These are phyloP conservation scores for Bolinopsis microptera DNA, from an alignment of 37 sponge, comb jelly and placozoan species.

Conservation along the genomic window DNA sequence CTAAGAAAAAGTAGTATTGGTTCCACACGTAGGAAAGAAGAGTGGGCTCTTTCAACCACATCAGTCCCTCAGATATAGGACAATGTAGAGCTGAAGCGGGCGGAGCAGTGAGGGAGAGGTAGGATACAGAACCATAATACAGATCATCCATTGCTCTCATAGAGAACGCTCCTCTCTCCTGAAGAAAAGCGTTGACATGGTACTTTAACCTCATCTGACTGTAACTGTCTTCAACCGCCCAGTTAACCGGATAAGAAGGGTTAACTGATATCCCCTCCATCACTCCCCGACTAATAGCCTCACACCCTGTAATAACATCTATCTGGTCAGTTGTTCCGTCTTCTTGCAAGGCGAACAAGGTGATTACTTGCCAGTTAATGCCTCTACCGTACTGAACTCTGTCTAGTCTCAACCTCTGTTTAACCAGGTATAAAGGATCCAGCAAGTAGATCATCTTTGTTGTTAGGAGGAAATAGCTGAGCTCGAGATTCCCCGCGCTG, in stretches of 20 bases:
- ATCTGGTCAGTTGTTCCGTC: not conserved
- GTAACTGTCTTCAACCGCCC: conserved; percentile 29
- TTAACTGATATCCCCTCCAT: not conserved
- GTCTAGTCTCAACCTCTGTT: not conserved
- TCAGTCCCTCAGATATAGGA: conserved; percentile 41
- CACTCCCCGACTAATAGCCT: conserved; percentile 36
- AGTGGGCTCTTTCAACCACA: conserved; percentile 45
- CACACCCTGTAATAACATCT: conserved; percentile 52
- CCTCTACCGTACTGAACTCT: not conserved
- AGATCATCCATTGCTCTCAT: not conserved
- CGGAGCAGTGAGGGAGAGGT: not conserved
- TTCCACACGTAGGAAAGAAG: conserved; percentile 32
- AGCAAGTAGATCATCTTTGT: conserved; percentile 11
- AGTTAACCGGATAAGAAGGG: not conserved
- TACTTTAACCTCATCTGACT: conserved; percentile 66
- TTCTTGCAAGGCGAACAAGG: not conserved
- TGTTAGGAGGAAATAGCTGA: conserved; percentile 1
- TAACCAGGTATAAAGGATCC: not conserved
- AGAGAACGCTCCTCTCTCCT: not conserved
- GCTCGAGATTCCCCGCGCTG: conserved; percentile 9
- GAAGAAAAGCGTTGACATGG: conserved; percentile 24
- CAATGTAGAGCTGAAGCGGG: not conserved
- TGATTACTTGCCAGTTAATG: conserved; percentile 52
- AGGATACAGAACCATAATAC: not conserved
- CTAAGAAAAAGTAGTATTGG: conserved; percentile 45